Evolutionary conservation across 2,888 invertebrate genomes (phyloP).

Genomic region (Sipha maydis): DNA sequence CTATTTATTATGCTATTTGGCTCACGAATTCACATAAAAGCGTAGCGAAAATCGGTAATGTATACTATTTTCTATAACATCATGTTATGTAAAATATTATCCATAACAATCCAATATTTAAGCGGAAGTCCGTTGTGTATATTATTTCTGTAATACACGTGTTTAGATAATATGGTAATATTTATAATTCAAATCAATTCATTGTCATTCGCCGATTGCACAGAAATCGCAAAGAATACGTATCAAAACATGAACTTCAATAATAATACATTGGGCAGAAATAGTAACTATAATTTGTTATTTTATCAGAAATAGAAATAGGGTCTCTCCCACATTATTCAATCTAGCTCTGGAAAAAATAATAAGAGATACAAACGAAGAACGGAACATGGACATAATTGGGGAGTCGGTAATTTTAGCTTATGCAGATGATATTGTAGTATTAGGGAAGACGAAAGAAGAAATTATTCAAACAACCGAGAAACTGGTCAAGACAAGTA

Average conservation of each 20-base stretch:
- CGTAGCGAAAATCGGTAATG: conserved; percentile 28
- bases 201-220: not conserved
- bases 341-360: too few relatives aligned
- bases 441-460: too few relatives aligned
- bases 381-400: too few relatives aligned
- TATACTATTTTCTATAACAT: conserved; percentile 17
- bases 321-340: too few relatives aligned
- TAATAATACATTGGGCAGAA: not conserved
- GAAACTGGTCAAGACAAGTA: too few relatives aligned
- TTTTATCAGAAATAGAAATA: not conserved
- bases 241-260: not conserved
- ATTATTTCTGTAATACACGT: conserved; percentile 1
- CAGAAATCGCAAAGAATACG: not conserved
- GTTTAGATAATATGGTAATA: not conserved
- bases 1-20: conserved; percentile 57
- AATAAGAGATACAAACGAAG: too few relatives aligned
- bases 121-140: not conserved
- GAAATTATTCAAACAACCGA: too few relatives aligned
- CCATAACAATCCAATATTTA: conserved; percentile 2
- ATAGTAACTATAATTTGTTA: not conserved
- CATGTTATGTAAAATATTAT: conserved; percentile 6
- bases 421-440: too few relatives aligned
- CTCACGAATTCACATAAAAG: conserved; percentile 42
- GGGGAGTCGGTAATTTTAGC: too few relatives aligned
- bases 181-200: conserved; percentile 2